Evolutionary conservation across 2,888 invertebrate species (phyloP).

Genomic region (Pandemis corylana): DNA sequence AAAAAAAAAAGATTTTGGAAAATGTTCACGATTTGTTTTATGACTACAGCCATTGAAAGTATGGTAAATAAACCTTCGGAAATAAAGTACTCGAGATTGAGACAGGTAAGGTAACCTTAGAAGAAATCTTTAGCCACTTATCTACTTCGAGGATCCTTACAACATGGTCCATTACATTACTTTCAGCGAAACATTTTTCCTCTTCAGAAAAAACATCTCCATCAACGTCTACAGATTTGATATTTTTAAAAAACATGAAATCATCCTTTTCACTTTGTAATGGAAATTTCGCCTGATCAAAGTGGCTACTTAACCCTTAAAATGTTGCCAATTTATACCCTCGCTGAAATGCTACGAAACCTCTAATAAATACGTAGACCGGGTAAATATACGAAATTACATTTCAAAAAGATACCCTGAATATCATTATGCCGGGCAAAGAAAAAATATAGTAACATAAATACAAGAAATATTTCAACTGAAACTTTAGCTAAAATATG

Average conservation of each 20-base stretch:
- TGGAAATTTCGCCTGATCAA: constrained; percentile 56
- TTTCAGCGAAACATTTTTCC: not conserved
- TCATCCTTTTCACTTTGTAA: constrained; percentile 51
- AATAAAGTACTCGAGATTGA: too few relatives aligned
- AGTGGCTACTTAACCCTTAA: constrained; percentile 56
- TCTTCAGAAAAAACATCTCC: not conserved
- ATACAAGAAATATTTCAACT: constrained; percentile 8
- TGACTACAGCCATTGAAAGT: too few relatives aligned
- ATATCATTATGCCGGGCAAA: not conserved
- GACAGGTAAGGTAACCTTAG: not conserved
- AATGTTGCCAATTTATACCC: constrained; percentile 59
- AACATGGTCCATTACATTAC: not conserved
- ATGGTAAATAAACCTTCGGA: too few relatives aligned
- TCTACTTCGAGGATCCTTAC: not conserved
- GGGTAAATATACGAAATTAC: constrained; percentile 25
- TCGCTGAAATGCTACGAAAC: constrained; percentile 44
- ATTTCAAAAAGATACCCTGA: constrained; percentile 15
- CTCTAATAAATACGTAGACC: constrained; percentile 26
- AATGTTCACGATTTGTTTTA: too few relatives aligned
- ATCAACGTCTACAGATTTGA: constrained; percentile 8
- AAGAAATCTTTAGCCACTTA: not conserved
- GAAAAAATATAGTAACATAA: constrained; percentile 3
- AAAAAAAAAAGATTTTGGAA: too few relatives aligned
- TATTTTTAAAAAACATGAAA: constrained; percentile 23
- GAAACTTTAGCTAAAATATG: not conserved